Conservation (phyloP, 2,797 vertebrate species). For the Euphonia xanthogaster region DNA sequence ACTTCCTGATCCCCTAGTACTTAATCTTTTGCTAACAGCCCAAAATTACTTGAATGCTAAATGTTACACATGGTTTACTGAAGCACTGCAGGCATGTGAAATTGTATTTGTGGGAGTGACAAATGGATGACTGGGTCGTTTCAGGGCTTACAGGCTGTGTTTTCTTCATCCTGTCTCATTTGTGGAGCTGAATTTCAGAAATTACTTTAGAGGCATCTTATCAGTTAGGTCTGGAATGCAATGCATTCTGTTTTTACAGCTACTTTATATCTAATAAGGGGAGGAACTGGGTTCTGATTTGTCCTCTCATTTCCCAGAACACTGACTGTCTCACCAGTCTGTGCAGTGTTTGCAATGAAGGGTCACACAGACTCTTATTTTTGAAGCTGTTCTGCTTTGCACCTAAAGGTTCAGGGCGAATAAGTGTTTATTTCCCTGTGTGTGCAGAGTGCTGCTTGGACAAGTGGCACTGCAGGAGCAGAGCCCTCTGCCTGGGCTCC, state of each 20-base stretch:
- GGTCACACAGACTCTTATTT: background rate
- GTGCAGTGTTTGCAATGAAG: background rate
- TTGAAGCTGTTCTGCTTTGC: background rate
- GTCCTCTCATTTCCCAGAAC: background rate
- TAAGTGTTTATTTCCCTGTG: background rate
- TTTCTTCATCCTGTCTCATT: background rate
- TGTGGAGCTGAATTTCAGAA: background rate
- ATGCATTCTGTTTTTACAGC: background rate
- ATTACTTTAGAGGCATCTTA: background rate
- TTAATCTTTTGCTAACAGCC: background rate
- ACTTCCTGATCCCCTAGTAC: background rate
- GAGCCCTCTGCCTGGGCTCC: background rate
- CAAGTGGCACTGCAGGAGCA: background rate
- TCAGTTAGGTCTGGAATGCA: background rate
- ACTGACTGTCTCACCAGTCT: background rate
- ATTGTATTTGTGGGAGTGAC: background rate
- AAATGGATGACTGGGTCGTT: background rate
- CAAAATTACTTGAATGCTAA: background rate
- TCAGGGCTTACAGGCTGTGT: background rate
- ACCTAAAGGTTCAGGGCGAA: background rate
- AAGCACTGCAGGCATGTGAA: background rate
- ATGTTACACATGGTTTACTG: background rate
- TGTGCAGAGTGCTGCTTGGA: background rate
- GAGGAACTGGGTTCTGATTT: background rate
- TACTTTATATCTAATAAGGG: background rate